Percentiles rank a stretch among this genome's conserved stretches.
phyloP scores from a whole-genome alignment of 1,140 invertebrate genomes.

The Drosophila ohnishii region DNA sequence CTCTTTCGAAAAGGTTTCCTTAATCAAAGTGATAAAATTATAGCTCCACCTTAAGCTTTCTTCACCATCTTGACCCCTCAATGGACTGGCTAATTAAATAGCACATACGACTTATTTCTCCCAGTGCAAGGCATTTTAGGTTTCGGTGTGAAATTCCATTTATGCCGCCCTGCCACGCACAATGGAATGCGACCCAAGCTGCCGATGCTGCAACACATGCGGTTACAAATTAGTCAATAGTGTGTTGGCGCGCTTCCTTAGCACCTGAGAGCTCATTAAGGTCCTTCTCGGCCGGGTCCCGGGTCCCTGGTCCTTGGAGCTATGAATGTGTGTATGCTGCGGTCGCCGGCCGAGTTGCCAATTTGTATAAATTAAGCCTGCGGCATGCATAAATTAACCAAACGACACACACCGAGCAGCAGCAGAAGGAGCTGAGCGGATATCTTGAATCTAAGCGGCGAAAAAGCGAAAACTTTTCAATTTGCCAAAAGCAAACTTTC shows the following conservation, averaged over 20 bases:
- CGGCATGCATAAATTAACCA: conserved; percentile 63
- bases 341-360: conserved; percentile 47
- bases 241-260: conserved; percentile 35
- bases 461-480: conserved; percentile 57
- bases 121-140: conserved; percentile 9
- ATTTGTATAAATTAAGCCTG: conserved; percentile 71
- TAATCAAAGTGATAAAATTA: no score
- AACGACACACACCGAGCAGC: conserved; percentile 15
- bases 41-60: no score
- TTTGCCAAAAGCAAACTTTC: conserved; percentile 44
- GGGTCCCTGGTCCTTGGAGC: conserved; percentile 1
- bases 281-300: conserved; percentile 11
- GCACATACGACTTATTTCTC: background rate
- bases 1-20: no score
- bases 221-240: conserved; percentile 79
- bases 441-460: conserved; percentile 31
- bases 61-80: no score
- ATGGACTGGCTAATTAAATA: background rate
- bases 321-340: conserved; percentile 12
- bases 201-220: conserved; percentile 66
- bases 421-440: background rate
- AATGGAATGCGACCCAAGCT: conserved; percentile 60
- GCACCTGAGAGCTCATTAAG: conserved; percentile 66
- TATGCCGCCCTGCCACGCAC: conserved; percentile 46
- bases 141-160: conserved; percentile 67